Evolutionary conservation across 2,113 vertebrate species (phyloP), one percentile per base, ranked within the genome.

Genomic region (Chloebia gouldiae): DNA sequence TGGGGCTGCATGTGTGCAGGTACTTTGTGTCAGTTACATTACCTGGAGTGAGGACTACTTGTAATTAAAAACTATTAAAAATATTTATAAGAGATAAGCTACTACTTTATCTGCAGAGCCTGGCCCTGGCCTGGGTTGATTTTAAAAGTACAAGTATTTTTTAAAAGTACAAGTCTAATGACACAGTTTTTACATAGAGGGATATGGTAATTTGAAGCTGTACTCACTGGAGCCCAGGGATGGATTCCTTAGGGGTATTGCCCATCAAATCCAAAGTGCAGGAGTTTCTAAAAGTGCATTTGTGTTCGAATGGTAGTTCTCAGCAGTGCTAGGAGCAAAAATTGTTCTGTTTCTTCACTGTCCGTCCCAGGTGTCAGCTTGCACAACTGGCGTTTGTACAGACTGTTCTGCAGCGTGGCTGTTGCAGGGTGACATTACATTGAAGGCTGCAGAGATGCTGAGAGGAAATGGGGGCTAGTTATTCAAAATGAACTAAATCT

Each of bases 11-110:
- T 98, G 97, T 94, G 44, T 97, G 90, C 89, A 97, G 97, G 96
- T 98, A 98, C 96, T 93, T 94, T 86, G 90, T 94, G 94, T 98
- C 93, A 96, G 92, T 97, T 96, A 93, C 90, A 77, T 97, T 95
- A 97, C 91, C 93, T 96, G 94, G 97, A 98, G 92, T 95, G 90
- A 97, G 94, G 95, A 96, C 94, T 97, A 96, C 97, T 97, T 98
- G 93, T 98, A 98, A 98, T 96, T 98, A 97, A 97, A 97, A 92
- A 90, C 85, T 72, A 90, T 84, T 90, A 77, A 96, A 95, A 97
- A 96, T 98, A 98, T 98, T 98, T 98, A 97, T 98, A 97, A 97
- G 95, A 97, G 87, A 97, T 94, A 96, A 92, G 50, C 78, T 95
- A 97, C 90, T 97, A 93, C 95, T 97, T 97, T 98, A 97, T 97